phyloP scores from a whole-genome alignment of 2,113 vertebrate genomes.

The Aegypius monachus region DNA sequence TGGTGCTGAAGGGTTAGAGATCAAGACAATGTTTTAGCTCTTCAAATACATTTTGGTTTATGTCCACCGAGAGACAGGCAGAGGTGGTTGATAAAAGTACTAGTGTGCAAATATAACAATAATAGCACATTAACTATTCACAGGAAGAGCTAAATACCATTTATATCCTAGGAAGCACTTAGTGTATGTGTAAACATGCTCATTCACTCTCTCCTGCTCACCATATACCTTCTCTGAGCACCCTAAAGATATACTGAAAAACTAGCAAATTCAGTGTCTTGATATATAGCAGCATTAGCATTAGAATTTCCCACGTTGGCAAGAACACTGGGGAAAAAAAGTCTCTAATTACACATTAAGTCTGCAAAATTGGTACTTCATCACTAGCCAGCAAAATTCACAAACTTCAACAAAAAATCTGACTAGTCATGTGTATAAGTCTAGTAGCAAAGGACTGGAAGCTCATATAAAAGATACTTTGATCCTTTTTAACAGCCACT shows the following conservation, averaged over 20 bases:
- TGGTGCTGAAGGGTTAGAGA: neutral
- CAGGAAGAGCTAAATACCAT: neutral
- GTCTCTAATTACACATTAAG: neutral
- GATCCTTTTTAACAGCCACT: neutral
- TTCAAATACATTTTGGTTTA: neutral
- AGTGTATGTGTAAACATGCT: rapidly evolving
- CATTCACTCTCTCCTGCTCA: neutral
- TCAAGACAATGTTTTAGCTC: neutral
- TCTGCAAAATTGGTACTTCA: neutral
- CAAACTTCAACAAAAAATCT: neutral
- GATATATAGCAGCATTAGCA: neutral
- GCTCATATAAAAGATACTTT: neutral
- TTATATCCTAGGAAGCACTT: neutral
- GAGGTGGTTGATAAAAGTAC: rapidly evolving
- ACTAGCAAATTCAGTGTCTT: neutral
- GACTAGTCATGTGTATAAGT: rapidly evolving
- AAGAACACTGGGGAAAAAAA: neutral
- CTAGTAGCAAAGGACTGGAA: neutral
- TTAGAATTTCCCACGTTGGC: neutral
- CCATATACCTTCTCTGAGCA: neutral
- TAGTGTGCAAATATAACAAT: neutral
- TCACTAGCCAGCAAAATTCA: neutral
- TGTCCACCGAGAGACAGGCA: neutral
- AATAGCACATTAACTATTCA: neutral
- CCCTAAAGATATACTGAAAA: neutral